Conservation (phyloP, 2,888 invertebrate species). For the Aradus depressus region DNA sequence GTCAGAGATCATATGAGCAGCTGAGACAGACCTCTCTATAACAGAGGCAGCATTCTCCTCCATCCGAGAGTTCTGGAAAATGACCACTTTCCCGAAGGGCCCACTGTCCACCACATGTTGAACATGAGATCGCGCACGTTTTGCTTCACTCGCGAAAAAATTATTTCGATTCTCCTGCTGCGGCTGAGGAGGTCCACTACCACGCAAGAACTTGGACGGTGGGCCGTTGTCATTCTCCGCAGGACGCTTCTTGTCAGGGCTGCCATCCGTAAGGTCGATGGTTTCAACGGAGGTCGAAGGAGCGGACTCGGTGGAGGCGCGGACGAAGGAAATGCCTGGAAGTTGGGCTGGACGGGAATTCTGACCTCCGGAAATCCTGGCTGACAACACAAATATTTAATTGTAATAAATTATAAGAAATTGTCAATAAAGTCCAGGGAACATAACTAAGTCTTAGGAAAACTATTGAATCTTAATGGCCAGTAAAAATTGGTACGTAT, state of each 20-base stretch:
- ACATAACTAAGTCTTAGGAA: too few relatives aligned
- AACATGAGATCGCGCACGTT: background rate
- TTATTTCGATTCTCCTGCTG: background rate
- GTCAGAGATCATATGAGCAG: slow-evolving; percentile 23
- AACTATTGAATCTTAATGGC: too few relatives aligned
- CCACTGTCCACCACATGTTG: slow-evolving; percentile 20
- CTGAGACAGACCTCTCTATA: slow-evolving; percentile 33
- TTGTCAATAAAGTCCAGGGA: too few relatives aligned
- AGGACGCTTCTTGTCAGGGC: slow-evolving; percentile 2
- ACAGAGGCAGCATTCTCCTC: slow-evolving; percentile 33
- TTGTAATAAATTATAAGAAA: too few relatives aligned
- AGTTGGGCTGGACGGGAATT: too few relatives aligned
- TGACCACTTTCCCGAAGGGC: slow-evolving; percentile 35
- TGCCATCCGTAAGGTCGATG: slow-evolving; percentile 4
- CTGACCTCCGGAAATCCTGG: too few relatives aligned
- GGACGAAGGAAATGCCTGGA: too few relatives aligned
- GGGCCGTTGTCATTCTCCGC: background rate
- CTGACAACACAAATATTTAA: too few relatives aligned
- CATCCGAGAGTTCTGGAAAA: slow-evolving; percentile 33
- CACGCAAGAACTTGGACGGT: too few relatives aligned
- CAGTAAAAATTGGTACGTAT: too few relatives aligned
- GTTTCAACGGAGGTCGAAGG: background rate
- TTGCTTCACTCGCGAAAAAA: slow-evolving; percentile 1
- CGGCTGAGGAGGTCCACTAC: too few relatives aligned
- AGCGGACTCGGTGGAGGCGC: background rate